Evolutionary conservation across 1,140 invertebrate species (phyloP).

Genomic region (Reticulitermes speratus): DNA sequence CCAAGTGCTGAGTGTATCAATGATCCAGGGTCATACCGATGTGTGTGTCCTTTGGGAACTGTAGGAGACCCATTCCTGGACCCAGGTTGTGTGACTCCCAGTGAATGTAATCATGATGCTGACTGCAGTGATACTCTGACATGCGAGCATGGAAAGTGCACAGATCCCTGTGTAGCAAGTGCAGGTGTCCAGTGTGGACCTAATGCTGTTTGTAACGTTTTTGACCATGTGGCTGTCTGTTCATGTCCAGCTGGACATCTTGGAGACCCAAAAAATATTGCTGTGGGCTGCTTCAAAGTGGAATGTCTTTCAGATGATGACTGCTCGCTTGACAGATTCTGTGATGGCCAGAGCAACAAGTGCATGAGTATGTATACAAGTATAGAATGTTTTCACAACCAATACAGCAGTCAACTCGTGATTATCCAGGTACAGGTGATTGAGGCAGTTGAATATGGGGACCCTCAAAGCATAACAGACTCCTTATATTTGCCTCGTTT

Average conservation of each 20-base stretch:
- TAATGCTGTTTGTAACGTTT: slow-evolving; percentile 69
- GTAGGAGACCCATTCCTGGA: slow-evolving; percentile 74
- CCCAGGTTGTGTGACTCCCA: slow-evolving; percentile 68
- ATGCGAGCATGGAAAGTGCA: slow-evolving; percentile 70
- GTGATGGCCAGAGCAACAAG: slow-evolving; percentile 71
- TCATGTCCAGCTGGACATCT: slow-evolving; percentile 74
- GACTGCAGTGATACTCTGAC: slow-evolving; percentile 71
- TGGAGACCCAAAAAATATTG: slow-evolving; percentile 72
- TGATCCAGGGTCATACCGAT: slow-evolving; percentile 74
- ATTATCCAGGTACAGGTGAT: too few species aligned
- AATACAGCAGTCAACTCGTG: not conserved
- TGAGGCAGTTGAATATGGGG: not conserved
- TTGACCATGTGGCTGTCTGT: slow-evolving; percentile 68
- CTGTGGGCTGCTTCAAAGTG: slow-evolving; percentile 77
- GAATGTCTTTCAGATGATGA: slow-evolving; percentile 77
- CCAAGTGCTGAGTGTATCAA: slow-evolving; percentile 75
- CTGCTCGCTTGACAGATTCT: slow-evolving; percentile 71
- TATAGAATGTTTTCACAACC: not conserved
- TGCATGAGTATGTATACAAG: slow-evolving; percentile 62
- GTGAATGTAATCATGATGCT: slow-evolving; percentile 65
- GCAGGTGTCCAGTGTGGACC: slow-evolving; percentile 58
- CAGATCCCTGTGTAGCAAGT: slow-evolving; percentile 66
- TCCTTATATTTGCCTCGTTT: not conserved
- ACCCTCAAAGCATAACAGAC: not conserved
- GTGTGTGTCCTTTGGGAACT: slow-evolving; percentile 71